Percentiles rank a stretch among this genome's conserved stretches.
Evolutionary conservation across 2,113 vertebrate genomes (phyloP).

Genomic region (Oxyura jamaicensis): DNA sequence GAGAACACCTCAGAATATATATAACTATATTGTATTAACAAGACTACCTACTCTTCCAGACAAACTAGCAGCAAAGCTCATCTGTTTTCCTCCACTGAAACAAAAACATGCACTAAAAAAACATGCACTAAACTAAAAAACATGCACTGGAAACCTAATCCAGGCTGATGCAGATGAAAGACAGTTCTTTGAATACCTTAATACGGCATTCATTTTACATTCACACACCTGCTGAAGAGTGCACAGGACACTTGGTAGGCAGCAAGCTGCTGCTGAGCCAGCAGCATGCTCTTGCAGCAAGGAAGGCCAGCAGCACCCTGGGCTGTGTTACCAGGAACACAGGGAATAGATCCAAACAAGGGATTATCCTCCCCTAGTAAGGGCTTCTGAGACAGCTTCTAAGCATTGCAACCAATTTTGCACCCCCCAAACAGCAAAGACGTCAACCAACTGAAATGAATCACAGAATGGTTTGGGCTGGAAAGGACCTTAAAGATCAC

Average conservation of each 20-base stretch:
- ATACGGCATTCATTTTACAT: not conserved
- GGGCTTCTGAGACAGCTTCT: not conserved
- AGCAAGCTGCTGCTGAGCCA: not conserved
- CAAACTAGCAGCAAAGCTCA: not conserved
- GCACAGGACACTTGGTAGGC: not conserved
- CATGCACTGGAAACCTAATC: not conserved
- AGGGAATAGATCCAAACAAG: not conserved
- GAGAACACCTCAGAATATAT: not conserved
- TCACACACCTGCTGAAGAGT: not conserved
- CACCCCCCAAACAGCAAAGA: not conserved
- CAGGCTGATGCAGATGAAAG: not conserved
- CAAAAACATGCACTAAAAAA: not conserved
- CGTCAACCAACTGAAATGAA: not conserved
- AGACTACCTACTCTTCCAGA: not conserved
- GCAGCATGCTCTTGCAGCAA: not conserved
- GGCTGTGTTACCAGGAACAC: not conserved
- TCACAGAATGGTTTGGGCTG: no score
- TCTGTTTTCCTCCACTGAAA: not conserved
- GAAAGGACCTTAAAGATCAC: no score
- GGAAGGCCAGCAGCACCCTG: not conserved
- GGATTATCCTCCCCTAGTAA: not conserved
- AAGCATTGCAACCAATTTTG: not conserved
- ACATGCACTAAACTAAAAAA: not conserved
- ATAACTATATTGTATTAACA: no score
- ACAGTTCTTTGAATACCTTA: not conserved